Evolutionary conservation across 2,888 invertebrate genomes (phyloP), one percentile per base, ranked within the genome.

Genomic region (Ommatoiulus sabulosus): DNA sequence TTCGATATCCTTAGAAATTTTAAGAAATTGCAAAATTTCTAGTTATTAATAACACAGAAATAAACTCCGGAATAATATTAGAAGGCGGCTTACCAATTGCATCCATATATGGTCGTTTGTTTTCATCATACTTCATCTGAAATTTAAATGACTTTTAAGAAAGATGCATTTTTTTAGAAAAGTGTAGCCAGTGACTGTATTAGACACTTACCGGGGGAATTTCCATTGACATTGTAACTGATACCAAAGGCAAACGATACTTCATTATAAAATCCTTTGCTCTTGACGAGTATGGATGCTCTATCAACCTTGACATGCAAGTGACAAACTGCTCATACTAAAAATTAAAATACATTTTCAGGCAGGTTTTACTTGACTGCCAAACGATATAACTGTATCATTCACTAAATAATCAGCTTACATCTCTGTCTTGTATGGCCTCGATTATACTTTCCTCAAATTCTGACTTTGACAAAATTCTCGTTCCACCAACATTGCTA

Each of bases 251-350:
- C 91, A 94, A 95, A 90, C 96, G 93, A 91, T 94, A 97, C 90
- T 95, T 94, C 90, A 95, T 94, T 91, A 98, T 95, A 90, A 97
- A 96, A 84, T 96, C 95, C 92, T 95, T 95, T 48, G 93, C 93
- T 91, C 93, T 94, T 90, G 95, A 95, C 0, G 97, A 94, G 92
- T 96, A 95, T 0, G 97, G 96, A 91, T 96, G 95, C 7, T 94
- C 93, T 12, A 93, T 92, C 87, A 98, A 93, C 90, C 96, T 94
- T 88, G 96, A 95, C 94, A 98, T 94, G 0, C 96, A 94, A 89
- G 93, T 92, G 88, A 95, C 92, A 91, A 98, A 96, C 92, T 95
- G 95, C 2, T 94, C 93, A 93, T 97, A 97, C 93, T 94, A 92
- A 72, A 89, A 90, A n/a, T n/a, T 57, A 57, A 44, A 84, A 86